Percentiles rank a stretch among this genome's conserved stretches.
Conservation (phyloP, 2,888 invertebrate species). For the Malthinus flaveolus region DNA sequence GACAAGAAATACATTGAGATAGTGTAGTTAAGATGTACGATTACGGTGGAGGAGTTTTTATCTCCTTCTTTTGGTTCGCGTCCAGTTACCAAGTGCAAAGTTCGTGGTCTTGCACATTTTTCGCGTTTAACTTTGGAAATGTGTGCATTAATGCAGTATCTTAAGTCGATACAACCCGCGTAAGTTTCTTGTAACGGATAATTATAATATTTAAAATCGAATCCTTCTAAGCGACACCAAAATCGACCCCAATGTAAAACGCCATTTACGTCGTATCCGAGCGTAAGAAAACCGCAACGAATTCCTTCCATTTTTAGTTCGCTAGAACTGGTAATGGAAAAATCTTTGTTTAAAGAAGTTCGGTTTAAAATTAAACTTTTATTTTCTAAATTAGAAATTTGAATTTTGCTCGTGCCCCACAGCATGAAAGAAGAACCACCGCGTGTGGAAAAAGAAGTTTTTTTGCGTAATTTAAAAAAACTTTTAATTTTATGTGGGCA, state of each 20-base stretch:
- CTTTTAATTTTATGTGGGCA: too few relatives aligned
- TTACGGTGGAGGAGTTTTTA: conserved; percentile 1
- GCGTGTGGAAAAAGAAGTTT: background rate
- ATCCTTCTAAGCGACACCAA: conserved; percentile 57
- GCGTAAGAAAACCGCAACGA: conserved; percentile 56
- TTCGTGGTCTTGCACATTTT: conserved; percentile 56
- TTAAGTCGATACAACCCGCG: conserved; percentile 49
- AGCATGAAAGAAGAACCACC: conserved; percentile 14
- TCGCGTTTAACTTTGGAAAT: conserved; percentile 52
- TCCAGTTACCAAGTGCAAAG: conserved; percentile 50
- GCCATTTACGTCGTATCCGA: conserved; percentile 52
- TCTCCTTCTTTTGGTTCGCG: conserved; percentile 23
- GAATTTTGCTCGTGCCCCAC: conserved; percentile 40
- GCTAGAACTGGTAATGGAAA: conserved; percentile 42
- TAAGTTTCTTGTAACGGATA: conserved; percentile 53
- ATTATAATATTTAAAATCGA: conserved; percentile 55
- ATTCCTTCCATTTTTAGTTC: conserved; percentile 41
- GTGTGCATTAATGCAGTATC: conserved; percentile 44
- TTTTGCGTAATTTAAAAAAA: background rate
- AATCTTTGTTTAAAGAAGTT: conserved; percentile 41
- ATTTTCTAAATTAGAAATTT: conserved; percentile 41
- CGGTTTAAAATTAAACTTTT: conserved; percentile 42
- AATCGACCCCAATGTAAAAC: conserved; percentile 57
- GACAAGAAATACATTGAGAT: conserved; percentile 51
- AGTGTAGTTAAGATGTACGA: conserved; percentile 10